Conservation (phyloP, 2,797 vertebrate species). For the Pantherophis alleghaniensis region DNA sequence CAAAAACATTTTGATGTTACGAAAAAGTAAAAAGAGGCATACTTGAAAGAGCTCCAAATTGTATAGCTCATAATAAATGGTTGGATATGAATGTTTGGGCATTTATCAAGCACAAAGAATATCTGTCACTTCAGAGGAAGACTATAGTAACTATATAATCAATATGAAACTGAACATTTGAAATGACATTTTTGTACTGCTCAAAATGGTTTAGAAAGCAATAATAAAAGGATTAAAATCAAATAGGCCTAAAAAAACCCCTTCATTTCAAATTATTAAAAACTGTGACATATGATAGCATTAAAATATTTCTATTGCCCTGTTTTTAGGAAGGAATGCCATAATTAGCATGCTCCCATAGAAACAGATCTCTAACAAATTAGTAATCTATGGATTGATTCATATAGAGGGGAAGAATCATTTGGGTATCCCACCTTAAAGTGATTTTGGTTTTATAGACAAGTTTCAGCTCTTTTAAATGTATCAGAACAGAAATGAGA, state of each 20-base stretch:
- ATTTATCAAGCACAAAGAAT: slow-evolving; percentile 36
- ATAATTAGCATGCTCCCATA: not conserved
- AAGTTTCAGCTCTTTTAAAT: not conserved
- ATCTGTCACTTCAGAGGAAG: slow-evolving; percentile 26
- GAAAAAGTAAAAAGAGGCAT: slow-evolving; percentile 9
- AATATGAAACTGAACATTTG: not conserved
- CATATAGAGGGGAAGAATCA: not conserved
- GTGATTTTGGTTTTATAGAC: too few species aligned
- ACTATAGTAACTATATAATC: not conserved
- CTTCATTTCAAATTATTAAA: not conserved
- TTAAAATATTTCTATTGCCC: not conserved
- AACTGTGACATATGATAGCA: not conserved
- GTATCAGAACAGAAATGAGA: not conserved
- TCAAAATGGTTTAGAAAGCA: not conserved
- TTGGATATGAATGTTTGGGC: slow-evolving; percentile 39
- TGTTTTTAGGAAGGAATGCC: not conserved
- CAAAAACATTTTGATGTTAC: not conserved
- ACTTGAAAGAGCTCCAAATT: not conserved
- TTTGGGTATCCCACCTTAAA: not conserved
- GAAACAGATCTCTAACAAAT: not conserved
- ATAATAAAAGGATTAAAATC: not conserved
- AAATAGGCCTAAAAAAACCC: not conserved
- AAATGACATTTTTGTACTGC: not conserved
- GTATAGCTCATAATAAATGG: not conserved
- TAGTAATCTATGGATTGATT: not conserved